phyloP scores from a whole-genome alignment of 2,888 invertebrate species.

The Laspeyria flexula region DNA sequence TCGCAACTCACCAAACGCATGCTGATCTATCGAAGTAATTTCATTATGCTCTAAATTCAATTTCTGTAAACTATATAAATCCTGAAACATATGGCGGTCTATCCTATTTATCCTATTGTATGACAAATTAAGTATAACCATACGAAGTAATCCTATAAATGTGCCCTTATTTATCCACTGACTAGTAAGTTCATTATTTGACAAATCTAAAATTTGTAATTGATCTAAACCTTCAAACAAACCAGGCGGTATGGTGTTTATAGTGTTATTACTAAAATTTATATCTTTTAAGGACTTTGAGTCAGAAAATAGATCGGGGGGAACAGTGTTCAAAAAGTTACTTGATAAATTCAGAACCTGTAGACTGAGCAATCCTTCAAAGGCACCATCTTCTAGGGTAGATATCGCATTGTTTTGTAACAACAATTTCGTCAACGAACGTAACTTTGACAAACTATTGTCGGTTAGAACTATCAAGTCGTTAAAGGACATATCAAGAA shows the following conservation, averaged over 20 bases:
- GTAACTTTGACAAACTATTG: conserved; percentile 89
- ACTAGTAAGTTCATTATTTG: conserved; percentile 89
- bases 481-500: conserved; percentile 91
- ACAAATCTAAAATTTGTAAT: conserved; percentile 90
- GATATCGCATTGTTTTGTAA: conserved; percentile 92
- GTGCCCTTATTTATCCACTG: conserved; percentile 91
- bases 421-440: conserved; percentile 88
- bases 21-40: conserved; percentile 89
- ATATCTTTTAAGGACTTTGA: conserved; percentile 89
- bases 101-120: conserved; percentile 89
- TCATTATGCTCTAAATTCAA: conserved; percentile 91
- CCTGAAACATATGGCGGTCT: conserved; percentile 90
- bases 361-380: conserved; percentile 89
- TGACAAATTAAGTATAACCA: conserved; percentile 91
- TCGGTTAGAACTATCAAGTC: conserved; percentile 90
- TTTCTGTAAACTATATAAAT: conserved; percentile 91
- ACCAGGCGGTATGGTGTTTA: conserved; percentile 90
- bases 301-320: conserved; percentile 90
- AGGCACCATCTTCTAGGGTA: conserved; percentile 90
- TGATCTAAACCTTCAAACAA: conserved; percentile 90
- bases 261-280: conserved; percentile 91
- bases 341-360: conserved; percentile 91
- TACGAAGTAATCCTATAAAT: conserved; percentile 89
- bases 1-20: conserved; percentile 90
- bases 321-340: conserved; percentile 91